Base-by-base conservation (phyloP, 2,888 invertebrate species). In the Boloria selene region DNA sequence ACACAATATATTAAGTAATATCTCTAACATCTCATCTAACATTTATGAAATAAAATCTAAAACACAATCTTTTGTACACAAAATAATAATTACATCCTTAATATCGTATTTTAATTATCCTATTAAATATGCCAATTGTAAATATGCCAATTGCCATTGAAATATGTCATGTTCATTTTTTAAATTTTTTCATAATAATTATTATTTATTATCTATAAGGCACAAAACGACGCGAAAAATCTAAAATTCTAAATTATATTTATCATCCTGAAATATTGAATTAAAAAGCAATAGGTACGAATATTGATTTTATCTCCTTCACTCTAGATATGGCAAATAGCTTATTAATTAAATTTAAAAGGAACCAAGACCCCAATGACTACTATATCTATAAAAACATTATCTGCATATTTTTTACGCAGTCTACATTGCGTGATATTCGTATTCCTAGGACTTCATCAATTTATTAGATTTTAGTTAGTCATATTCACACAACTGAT, bases 301-400 rank as follows among this genome's bases (percentile, higher is more conserved):
- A n/a, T 14, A 16, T 42, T 55, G 13, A 55, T 44, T 22, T 13
- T 22, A 22, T 22, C 44, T 44, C 3, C 44, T 44, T 3, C 47
- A 45, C 38, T 45, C 18, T 64, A 60, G 55, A 52, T 63, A 66
- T 69, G 66, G 69, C 66, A 69, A 69, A 69, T 38, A 38, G 17
- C 42, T 69, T 66, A n/a, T 55, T 65, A 62, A 58, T n/a, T 47
- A 59, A 58, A 17, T 47, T 52, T 64, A 53, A 64, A 26, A 59
- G 59, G 56, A 59, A 64, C 52, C 64, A 59, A 59, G 59, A 59
- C 31, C 31, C 38, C 38, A 53, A 22, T 38, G 49, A 58, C 45
- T 22, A 31, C 17, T 42, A 47, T 13, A 26, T 22, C 7, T 55
- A 55, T 18, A 50, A 49, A 50, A 59, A 38, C 38, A 49, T 59